Evolutionary conservation across 2,113 vertebrate genomes (phyloP), one percentile per base, ranked within the genome.

Genomic region (Datnioides undecimradiatus): DNA sequence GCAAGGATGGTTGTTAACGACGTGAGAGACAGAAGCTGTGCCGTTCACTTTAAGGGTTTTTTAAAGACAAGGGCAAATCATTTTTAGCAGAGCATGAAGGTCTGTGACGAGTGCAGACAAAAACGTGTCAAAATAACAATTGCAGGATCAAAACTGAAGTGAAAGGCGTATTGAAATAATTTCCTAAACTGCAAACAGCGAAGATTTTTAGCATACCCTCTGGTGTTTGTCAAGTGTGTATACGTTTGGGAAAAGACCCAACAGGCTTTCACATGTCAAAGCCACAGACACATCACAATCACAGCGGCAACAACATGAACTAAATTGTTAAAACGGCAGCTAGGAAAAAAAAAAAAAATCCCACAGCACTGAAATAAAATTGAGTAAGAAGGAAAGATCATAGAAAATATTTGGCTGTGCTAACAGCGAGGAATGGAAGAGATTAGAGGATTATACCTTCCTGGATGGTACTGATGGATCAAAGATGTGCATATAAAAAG

Each of bases 361-460:
- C 76, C 66, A 52, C 59, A 58, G 57, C 29, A 17, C 29, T 45
- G 46, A 82, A 82, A 69, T 51, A 46, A 63, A 87, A 84, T 13
- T 14, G 76, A 83, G 63, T 38, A 11, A 77, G 51, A 87, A 60
- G 55, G 48, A 21, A 71, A 57, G 82, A 90, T 83, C 79, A 85
- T 16, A 80, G 71, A 40, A 76, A 40, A 65, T 54, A 52, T 82
- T 80, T 88, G 87, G 89, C 87, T 67, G 65, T 60, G 17, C 57
- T 41, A 76, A 66, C 63, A 69, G 75, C 13, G 45, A 83, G 59
- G 66, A 67, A 62, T 13, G 23, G 48, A 36, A 62, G 74, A 79
- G 87, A 90, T 90, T 87, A 80, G 77, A 87, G 84, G 87, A 87
- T 88, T 84, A 84, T 23, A 63, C 57, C 68, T 79, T 86, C 81